phyloP scores from a whole-genome alignment of 1,140 invertebrate species.

The Pseudomyrmex flavicornis region DNA sequence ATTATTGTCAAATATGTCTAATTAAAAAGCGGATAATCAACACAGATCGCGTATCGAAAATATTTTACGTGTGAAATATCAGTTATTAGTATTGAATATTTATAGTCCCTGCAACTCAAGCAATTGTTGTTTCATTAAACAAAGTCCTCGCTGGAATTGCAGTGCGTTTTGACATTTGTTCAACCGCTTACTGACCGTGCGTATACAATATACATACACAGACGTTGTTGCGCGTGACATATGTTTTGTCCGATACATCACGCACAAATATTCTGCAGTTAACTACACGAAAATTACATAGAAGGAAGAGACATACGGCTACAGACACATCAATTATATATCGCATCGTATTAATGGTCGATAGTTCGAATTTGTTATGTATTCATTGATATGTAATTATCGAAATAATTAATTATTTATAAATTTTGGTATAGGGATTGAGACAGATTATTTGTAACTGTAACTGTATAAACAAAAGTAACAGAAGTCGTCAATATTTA shows the following conservation, averaged over 20 bases:
- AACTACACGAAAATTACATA: slow-evolving; percentile 34
- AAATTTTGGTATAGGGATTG: background rate
- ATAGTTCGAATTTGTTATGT: background rate
- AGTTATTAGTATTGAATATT: slow-evolving; percentile 18
- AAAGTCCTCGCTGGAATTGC: slow-evolving; percentile 20
- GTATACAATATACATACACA: no score
- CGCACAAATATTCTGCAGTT: background rate
- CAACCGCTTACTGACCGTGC: slow-evolving; percentile 3
- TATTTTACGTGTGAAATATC: background rate
- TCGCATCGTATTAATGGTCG: background rate
- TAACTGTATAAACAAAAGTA: background rate
- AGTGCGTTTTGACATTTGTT: slow-evolving; percentile 35
- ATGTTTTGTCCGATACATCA: slow-evolving; percentile 2
- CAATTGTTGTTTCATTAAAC: slow-evolving; percentile 41
- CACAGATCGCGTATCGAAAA: slow-evolving; percentile 1
- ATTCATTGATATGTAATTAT: background rate
- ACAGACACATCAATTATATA: background rate
- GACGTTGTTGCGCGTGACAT: slow-evolving; percentile 29
- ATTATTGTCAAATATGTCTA: slow-evolving; percentile 1
- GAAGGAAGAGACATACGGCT: background rate
- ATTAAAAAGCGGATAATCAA: slow-evolving; percentile 28
- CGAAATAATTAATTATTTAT: slow-evolving; percentile 20
- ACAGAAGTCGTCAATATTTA: background rate
- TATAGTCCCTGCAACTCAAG: slow-evolving; percentile 9
- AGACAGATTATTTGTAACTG: background rate